phyloP scores from a whole-genome alignment of 2,888 invertebrate species.

The Timema cristinae region DNA sequence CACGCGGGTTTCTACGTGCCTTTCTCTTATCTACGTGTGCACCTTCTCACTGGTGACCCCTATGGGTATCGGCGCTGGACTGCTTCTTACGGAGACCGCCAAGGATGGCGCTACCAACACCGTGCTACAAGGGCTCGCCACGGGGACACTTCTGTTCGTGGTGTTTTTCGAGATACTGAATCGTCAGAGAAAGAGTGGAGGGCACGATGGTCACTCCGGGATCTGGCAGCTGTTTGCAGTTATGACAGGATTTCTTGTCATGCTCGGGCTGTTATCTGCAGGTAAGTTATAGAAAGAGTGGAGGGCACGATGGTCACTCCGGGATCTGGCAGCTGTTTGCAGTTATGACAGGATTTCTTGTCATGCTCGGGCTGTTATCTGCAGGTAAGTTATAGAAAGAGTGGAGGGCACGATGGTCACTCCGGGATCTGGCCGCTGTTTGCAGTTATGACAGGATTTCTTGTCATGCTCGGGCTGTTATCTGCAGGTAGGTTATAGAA shows the following conservation, averaged over 20 bases:
- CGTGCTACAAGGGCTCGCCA: conserved; percentile 74
- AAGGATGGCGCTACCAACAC: conserved; percentile 52
- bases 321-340: conserved; percentile 64
- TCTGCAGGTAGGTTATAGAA: conserved; percentile 51
- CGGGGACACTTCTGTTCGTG: conserved; percentile 90
- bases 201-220: conserved; percentile 51
- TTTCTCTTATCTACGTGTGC: conserved; percentile 64
- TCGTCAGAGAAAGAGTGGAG: conserved; percentile 56
- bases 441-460: conserved; percentile 54
- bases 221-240: conserved; percentile 63
- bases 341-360: conserved; percentile 51
- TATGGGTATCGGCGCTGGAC: conserved; percentile 61
- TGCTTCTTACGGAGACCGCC: conserved; percentile 46
- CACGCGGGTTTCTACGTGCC: conserved; percentile 58
- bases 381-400: conserved; percentile 49
- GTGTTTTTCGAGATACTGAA: conserved; percentile 94
- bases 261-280: conserved; percentile 64
- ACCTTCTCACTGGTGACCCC: conserved; percentile 78
- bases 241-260: conserved; percentile 63
- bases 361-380: conserved; percentile 68
- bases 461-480: conserved; percentile 67
- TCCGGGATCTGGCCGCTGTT: conserved; percentile 60
- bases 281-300: conserved; percentile 48
- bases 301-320: conserved; percentile 45
- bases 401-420: no score